A percentile compares a stretch with the other conserved stretches of the same genome.
Conservation (phyloP, 2,888 invertebrate species). For the Oxytorus armatus region DNA sequence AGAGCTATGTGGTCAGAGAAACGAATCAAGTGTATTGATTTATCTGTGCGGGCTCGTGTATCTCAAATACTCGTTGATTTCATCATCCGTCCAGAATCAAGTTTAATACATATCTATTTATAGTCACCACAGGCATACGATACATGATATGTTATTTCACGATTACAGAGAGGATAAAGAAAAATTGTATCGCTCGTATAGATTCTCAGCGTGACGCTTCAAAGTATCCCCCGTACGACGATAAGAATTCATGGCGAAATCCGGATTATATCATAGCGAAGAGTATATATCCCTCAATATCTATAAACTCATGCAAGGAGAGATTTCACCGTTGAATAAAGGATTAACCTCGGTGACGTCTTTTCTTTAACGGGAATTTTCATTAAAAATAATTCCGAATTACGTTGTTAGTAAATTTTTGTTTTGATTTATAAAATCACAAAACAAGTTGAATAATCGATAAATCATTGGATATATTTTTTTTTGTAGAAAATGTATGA, state of each 20-base stretch:
- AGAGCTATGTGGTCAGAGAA: conserved; percentile 2
- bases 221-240: neutral
- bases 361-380: neutral
- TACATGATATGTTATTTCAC: conserved; percentile 29
- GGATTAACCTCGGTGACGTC: conserved; percentile 5
- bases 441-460: conserved; percentile 3
- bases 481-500: too few species aligned
- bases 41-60: neutral
- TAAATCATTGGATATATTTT: neutral
- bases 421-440: too few species aligned
- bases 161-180: conserved; percentile 17
- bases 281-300: conserved; percentile 9
- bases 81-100: conserved; percentile 28
- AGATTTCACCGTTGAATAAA: conserved; percentile 1
- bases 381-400: neutral
- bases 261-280: conserved; percentile 19
- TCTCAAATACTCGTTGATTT: conserved; percentile 1
- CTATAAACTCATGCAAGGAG: neutral
- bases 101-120: neutral
- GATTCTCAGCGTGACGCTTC: conserved; percentile 13
- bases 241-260: conserved; percentile 35
- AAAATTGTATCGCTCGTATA: conserved; percentile 9
- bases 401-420: conserved; percentile 15
- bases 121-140: neutral
- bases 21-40: conserved; percentile 28